Conservation (phyloP, 2,113 vertebrate genomes). For the Amblyopsis rosae region DNA sequence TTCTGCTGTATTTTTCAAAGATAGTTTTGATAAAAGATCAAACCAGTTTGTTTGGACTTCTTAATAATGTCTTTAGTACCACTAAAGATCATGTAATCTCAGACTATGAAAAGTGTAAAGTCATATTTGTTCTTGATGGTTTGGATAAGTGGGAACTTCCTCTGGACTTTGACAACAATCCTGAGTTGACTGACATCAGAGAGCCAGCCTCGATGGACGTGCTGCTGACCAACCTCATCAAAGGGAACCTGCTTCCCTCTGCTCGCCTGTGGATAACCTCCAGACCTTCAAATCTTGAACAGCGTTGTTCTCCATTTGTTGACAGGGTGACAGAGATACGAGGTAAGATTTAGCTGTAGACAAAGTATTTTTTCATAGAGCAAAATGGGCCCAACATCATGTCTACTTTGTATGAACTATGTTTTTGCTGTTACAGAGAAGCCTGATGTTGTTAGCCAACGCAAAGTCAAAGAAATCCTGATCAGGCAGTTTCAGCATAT, state of each 20-base stretch:
- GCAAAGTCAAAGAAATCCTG: conserved; percentile 25
- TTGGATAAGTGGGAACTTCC: conserved; percentile 18
- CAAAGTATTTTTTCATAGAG: background rate
- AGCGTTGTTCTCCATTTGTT: too few species aligned
- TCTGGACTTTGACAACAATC: conserved; percentile 26
- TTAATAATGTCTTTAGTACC: background rate
- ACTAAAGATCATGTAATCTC: background rate
- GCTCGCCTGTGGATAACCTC: conserved; percentile 44
- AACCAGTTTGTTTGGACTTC: background rate
- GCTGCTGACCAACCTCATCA: conserved; percentile 41
- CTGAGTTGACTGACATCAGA: background rate
- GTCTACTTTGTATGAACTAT: background rate
- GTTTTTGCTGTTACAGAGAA: conserved; percentile 25
- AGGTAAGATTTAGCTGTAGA: conserved; percentile 32
- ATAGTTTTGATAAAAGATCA: background rate
- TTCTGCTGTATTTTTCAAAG: background rate
- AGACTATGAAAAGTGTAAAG: background rate
- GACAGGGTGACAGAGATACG: conserved; percentile 40
- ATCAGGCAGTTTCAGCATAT: conserved; percentile 15
- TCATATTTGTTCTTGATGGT: conserved; percentile 37
- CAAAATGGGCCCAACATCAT: background rate
- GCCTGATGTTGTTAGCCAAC: background rate
- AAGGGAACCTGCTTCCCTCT: conserved; percentile 17
- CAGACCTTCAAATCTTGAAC: conserved; percentile 2
- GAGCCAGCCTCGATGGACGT: conserved; percentile 3